Conservation (phyloP, 2,888 invertebrate genomes). For the Lissocephala sabroskyi region DNA sequence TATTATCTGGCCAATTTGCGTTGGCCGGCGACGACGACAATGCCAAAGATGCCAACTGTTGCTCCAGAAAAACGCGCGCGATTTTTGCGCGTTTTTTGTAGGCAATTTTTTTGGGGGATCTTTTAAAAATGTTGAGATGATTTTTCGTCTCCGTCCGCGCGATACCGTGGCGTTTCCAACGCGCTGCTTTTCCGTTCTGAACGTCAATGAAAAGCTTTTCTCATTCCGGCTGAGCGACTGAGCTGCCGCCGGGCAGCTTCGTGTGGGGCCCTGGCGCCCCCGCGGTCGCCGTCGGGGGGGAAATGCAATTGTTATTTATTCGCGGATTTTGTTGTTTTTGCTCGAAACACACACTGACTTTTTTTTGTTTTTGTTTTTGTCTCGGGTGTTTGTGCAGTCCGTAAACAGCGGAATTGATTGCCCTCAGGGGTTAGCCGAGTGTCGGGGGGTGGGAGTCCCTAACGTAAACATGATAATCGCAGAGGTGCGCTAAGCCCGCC, state of each 20-base stretch:
- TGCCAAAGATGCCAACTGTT: too few relatives aligned
- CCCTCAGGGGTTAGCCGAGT: too few relatives aligned
- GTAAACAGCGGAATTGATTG: too few relatives aligned
- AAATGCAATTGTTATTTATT: too few relatives aligned
- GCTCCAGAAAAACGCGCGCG: too few relatives aligned
- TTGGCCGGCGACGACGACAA: too few relatives aligned
- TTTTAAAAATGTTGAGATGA: too few relatives aligned
- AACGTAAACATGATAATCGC: not conserved
- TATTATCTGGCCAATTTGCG: not conserved
- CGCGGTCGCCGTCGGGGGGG: not conserved
- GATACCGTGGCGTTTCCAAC: constrained; percentile 40
- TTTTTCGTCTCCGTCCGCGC: constrained; percentile 9
- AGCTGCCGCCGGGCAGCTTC: not conserved
- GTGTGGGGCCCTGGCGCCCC: too few relatives aligned
- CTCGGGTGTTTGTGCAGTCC: not conserved
- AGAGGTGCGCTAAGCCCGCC: not conserved
- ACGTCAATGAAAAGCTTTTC: constrained; percentile 52
- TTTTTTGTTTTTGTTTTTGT: constrained; percentile 1
- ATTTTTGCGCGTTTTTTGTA: too few relatives aligned
- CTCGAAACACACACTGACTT: not conserved
- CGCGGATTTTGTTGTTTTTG: not conserved
- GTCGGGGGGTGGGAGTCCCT: too few relatives aligned
- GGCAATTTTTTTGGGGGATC: too few relatives aligned
- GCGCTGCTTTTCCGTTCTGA: constrained; percentile 58
- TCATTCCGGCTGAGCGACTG: constrained; percentile 11